phyloP scores from a whole-genome alignment of 2,113 vertebrate species.

The Thalassarche chlororhynchos region DNA sequence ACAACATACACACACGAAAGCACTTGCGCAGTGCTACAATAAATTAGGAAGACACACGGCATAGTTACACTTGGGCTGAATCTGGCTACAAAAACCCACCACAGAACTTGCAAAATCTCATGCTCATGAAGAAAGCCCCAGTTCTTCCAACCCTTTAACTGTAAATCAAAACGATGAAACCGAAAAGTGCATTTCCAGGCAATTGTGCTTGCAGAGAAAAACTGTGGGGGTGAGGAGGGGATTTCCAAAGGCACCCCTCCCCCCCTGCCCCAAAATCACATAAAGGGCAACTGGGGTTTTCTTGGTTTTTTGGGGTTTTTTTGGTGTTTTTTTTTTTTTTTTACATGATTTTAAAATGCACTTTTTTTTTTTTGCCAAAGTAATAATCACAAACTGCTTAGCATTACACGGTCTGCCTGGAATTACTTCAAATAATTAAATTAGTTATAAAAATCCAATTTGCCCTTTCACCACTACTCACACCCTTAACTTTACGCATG shows the following conservation, averaged over 20 bases:
- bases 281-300: not conserved
- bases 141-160: not conserved
- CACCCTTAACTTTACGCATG: not conserved
- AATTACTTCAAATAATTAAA: not conserved
- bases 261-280: not conserved
- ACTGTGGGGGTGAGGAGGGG: rapidly evolving
- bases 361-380: not conserved
- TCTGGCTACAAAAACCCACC: not conserved
- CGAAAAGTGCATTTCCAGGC: not conserved
- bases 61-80: not conserved
- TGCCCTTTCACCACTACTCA: not conserved
- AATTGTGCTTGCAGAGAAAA: not conserved
- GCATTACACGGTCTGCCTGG: not conserved
- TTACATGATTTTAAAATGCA: not conserved
- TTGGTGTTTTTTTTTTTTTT: not conserved
- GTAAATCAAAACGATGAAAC: not conserved
- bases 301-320: no score
- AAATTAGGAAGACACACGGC: not conserved
- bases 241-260: not conserved
- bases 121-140: not conserved
- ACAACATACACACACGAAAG: not conserved
- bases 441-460: not conserved
- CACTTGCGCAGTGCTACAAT: not conserved
- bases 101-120: not conserved
- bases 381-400: not conserved